Conservation (phyloP, 2,797 vertebrate species). For the Bufotes viridis region DNA sequence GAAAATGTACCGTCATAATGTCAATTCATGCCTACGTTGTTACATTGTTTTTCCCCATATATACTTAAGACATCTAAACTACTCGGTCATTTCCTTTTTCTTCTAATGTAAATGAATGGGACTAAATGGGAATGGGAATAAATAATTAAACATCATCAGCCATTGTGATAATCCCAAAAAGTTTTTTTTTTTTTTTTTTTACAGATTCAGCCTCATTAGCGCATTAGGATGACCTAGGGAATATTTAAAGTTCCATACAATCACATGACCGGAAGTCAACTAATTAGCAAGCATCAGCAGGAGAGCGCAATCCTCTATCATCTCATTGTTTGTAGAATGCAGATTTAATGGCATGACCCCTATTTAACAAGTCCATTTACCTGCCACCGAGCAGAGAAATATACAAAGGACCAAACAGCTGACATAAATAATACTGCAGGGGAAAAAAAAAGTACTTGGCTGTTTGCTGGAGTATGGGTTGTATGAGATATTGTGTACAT, state of each 20-base stretch:
- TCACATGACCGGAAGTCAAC: not conserved
- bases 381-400: not conserved
- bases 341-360: not conserved
- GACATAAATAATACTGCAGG: not conserved
- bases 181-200: too few relatives aligned
- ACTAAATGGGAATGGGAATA: too few relatives aligned
- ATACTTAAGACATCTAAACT: too few relatives aligned
- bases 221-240: not conserved
- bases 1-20: not conserved
- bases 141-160: not conserved
- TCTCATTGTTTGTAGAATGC: not conserved
- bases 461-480: not conserved
- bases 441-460: not conserved
- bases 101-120: not conserved
- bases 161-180: not conserved
- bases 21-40: not conserved
- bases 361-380: constrained; percentile 5
- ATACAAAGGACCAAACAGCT: not conserved
- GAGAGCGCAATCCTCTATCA: not conserved
- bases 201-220: constrained; percentile 5
- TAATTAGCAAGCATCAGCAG: not conserved
- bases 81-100: not conserved
- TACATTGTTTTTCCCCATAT: not conserved
- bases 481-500: not conserved
- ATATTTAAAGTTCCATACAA: not conserved